Evolutionary conservation across 2,888 invertebrate species (phyloP).

Genomic region (Nomada lathburiana): DNA sequence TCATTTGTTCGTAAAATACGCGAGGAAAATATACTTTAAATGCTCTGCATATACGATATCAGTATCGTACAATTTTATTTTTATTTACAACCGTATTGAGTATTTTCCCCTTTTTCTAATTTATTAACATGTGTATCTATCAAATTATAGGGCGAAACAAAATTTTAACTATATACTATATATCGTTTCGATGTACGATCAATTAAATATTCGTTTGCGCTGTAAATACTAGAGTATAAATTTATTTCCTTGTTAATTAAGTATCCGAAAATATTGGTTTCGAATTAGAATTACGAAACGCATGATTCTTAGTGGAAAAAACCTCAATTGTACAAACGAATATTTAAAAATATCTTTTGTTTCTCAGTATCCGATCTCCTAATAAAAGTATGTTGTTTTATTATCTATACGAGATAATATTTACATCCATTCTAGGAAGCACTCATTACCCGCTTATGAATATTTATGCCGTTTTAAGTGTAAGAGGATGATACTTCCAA

Average conservation of each 20-base stretch:
- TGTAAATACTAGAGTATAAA: conserved; percentile 19
- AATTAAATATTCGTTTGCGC: conserved; percentile 55
- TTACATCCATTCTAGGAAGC: conserved; percentile 53
- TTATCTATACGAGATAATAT: conserved; percentile 43
- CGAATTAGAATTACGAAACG: conserved; percentile 11
- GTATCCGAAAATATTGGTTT: conserved; percentile 39
- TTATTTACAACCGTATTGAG: conserved; percentile 47
- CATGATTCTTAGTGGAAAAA: neutral
- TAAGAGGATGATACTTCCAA: conserved; percentile 24
- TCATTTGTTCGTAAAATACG: conserved; percentile 37
- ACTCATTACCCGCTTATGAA: conserved; percentile 53
- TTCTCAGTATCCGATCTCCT: conserved; percentile 13
- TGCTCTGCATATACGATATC: conserved; percentile 33
- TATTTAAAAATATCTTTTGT: conserved; percentile 45
- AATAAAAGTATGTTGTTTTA: conserved; percentile 31
- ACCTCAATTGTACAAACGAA: conserved; percentile 40
- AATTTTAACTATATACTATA: conserved; percentile 2
- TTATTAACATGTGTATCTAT: neutral
- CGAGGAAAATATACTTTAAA: conserved; percentile 61
- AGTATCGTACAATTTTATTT: conserved; percentile 46
- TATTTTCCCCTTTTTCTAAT: conserved; percentile 20
- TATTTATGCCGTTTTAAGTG: conserved; percentile 10
- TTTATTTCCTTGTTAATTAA: conserved; percentile 6
- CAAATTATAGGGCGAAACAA: conserved; percentile 23
- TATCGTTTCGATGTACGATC: conserved; percentile 20